A percentile compares a stretch with the other conserved stretches of the same genome.
Evolutionary conservation across 2,113 vertebrate species (phyloP).

Genomic region (Corythornis vintsioides): DNA sequence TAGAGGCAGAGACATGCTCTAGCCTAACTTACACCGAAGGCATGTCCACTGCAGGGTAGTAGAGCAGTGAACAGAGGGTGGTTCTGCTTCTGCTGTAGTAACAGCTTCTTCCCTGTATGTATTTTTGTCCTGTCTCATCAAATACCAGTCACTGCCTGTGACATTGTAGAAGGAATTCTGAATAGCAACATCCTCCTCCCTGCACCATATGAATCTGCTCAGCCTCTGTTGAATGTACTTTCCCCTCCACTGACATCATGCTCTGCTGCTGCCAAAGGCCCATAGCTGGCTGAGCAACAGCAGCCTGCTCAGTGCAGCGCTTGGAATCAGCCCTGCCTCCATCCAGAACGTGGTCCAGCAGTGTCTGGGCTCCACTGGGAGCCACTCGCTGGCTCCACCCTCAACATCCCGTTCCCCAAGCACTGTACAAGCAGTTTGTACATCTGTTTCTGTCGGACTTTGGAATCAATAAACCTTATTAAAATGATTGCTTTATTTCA

Average conservation of each 20-base stretch:
- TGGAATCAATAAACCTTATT: background rate
- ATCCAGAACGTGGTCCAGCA: background rate
- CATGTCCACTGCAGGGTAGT: background rate
- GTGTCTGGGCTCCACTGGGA: fast-evolving
- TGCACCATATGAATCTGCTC: background rate
- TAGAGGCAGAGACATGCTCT: background rate
- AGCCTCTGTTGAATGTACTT: background rate
- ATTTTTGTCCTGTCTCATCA: background rate
- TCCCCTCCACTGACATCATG: background rate
- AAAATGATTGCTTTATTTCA: background rate
- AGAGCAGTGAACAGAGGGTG: background rate
- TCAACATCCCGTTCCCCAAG: background rate
- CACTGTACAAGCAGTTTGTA: background rate
- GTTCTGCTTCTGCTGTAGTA: background rate
- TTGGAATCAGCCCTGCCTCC: background rate
- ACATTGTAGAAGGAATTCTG: background rate
- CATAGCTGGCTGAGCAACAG: background rate
- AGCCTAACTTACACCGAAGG: background rate
- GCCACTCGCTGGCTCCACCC: background rate
- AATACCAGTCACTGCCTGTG: background rate
- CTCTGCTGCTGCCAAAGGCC: background rate
- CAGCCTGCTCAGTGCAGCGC: background rate
- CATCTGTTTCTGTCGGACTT: conserved; percentile 18
- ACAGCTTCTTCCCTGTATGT: background rate
- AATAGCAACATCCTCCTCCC: background rate